Conservation (phyloP, 2,888 invertebrate species). For the Entomobrya proxima region DNA sequence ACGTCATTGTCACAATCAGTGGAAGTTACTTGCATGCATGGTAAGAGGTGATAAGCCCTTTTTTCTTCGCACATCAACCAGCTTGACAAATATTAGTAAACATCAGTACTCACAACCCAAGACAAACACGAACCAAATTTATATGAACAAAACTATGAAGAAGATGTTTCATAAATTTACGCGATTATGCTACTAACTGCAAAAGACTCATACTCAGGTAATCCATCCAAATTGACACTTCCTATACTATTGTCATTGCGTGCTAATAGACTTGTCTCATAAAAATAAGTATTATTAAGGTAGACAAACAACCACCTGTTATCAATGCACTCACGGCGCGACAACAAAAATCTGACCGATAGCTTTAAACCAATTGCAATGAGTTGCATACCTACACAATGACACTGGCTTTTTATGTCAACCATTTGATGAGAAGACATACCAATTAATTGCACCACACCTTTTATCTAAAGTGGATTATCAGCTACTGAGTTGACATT, state of each 20-base stretch:
- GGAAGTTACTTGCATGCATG: no score
- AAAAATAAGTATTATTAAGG: slow-evolving; percentile 49
- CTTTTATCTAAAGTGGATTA: slow-evolving; percentile 41
- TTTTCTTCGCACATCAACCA: no score
- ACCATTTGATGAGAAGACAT: neutral
- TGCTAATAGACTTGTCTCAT: slow-evolving; percentile 58
- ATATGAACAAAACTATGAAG: no score
- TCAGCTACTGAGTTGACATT: slow-evolving; percentile 54
- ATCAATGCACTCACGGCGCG: no score
- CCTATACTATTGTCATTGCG: slow-evolving; percentile 15
- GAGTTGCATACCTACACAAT: slow-evolving; percentile 13
- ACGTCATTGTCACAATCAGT: no score
- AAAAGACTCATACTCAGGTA: neutral
- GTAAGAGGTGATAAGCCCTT: no score
- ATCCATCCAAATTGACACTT: slow-evolving; percentile 23
- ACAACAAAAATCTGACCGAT: no score
- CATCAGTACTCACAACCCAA: no score
- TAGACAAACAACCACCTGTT: slow-evolving; percentile 57
- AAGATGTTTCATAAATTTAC: no score
- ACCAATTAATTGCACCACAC: slow-evolving; percentile 63
- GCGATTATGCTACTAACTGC: no score
- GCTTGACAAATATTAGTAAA: no score
- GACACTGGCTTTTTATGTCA: neutral
- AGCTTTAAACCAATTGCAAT: neutral
- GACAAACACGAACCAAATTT: no score